phyloP scores from a whole-genome alignment of 1,140 invertebrate genomes.

The Heliconius himera region DNA sequence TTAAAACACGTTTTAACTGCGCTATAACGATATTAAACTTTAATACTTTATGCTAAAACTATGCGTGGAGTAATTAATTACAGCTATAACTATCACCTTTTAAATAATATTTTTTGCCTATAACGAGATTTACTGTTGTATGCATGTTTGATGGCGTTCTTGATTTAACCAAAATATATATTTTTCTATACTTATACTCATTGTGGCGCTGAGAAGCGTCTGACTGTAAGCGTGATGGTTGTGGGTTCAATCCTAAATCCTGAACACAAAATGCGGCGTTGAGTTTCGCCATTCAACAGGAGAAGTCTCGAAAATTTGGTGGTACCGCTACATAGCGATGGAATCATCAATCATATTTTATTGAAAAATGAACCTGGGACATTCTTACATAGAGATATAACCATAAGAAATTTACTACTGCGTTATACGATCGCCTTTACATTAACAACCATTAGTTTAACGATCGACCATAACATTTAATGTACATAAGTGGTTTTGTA shows the following conservation, averaged over 20 bases:
- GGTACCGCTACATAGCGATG: too few species aligned
- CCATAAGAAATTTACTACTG: neutral
- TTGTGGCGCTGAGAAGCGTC: neutral
- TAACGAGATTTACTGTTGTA: neutral
- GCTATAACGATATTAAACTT: neutral
- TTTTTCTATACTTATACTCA: neutral
- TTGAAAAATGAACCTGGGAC: too few species aligned
- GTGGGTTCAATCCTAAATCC: neutral
- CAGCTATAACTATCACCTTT: constrained; percentile 7
- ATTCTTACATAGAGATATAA: too few species aligned
- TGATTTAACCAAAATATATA: neutral
- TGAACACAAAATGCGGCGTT: neutral
- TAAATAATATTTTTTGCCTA: neutral
- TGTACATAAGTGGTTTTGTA: constrained; percentile 3
- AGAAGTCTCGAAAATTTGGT: neutral
- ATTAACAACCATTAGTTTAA: constrained; percentile 9
- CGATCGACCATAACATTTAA: constrained; percentile 11
- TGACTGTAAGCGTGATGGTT: neutral
- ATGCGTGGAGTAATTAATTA: constrained; percentile 8
- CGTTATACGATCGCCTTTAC: neutral
- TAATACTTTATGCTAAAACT: neutral
- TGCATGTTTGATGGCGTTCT: neutral
- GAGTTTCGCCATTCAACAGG: neutral
- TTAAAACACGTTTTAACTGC: constrained; percentile 5
- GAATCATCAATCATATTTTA: too few species aligned